Evolutionary conservation across 2,888 invertebrate genomes (phyloP).

Genomic region (Drosophila barbarae): DNA sequence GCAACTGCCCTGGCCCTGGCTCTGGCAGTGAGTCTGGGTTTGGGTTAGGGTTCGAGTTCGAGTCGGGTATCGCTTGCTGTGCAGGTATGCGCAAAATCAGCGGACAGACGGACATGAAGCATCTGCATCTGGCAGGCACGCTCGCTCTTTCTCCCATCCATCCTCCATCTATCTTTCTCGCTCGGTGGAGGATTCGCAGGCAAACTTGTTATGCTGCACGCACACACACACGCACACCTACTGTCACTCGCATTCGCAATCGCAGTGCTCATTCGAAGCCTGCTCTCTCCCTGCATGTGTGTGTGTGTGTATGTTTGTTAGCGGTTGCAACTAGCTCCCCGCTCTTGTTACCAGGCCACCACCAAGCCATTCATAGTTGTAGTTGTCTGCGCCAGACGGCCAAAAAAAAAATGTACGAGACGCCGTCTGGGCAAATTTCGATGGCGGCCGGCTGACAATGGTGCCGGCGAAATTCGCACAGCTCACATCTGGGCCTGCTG

Average conservation of each 20-base stretch:
- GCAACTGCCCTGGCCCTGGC: slow-evolving; percentile 1
- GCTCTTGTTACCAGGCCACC: slow-evolving; percentile 36
- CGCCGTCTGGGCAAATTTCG: slow-evolving; percentile 25
- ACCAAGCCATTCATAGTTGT: slow-evolving; percentile 21
- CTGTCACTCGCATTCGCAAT: neutral
- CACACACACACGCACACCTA: neutral
- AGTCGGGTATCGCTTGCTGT: slow-evolving; percentile 7
- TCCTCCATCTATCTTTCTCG: neutral
- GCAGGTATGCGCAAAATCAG: slow-evolving; percentile 63
- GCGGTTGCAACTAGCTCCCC: slow-evolving; percentile 19
- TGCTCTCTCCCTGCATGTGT: slow-evolving; percentile 7
- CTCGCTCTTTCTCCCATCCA: neutral
- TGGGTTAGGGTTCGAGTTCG: neutral
- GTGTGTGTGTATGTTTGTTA: slow-evolving; percentile 10
- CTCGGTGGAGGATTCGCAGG: slow-evolving; percentile 37
- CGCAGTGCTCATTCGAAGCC: slow-evolving; percentile 3
- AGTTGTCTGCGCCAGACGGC: slow-evolving; percentile 35
- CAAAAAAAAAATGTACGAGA: slow-evolving; percentile 10
- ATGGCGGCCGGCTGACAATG: slow-evolving; percentile 17
- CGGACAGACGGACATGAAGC: slow-evolving; percentile 23
- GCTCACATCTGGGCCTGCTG: neutral
- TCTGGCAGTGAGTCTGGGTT: neutral
- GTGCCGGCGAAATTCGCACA: slow-evolving; percentile 18
- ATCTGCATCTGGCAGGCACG: slow-evolving; percentile 34
- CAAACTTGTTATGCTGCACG: slow-evolving; percentile 41